Evolutionary conservation across 2,797 vertebrate species (phyloP), one percentile per base, ranked within the genome.

Genomic region (Amniataba percoides): DNA sequence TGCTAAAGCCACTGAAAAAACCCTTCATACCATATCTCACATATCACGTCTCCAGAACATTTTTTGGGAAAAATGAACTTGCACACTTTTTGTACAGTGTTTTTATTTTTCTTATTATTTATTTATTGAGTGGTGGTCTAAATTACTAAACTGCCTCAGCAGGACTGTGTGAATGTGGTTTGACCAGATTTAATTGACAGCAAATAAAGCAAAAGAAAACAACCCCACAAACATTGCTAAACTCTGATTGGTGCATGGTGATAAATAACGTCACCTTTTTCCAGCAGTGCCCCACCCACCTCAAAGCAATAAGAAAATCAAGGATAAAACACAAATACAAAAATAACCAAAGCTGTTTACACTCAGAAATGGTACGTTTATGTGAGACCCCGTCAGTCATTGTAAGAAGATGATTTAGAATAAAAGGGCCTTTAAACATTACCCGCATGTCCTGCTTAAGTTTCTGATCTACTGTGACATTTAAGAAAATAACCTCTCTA

Each of bases 391-490:
- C 15, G 13, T 59, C n/a, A 40, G 19, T 66, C 59, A 15, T 27
- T 19, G 7, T 34, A 40, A 57, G 8, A 52, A 16, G 52, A 16
- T 12, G 52, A 31, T 9, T 23, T 6, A 21, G 58, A 13, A 43
- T 52, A 53, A 34, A 34, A 16, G 4, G 15, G 10, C 36, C 16
- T 69, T 63, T 15, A 31, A 52, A n/a, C 42, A 42, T 53, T 23
- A 10, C 21, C 43, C 10, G 19, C n/a, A 40, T 66, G 31, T 48
- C 1, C 60, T 23, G 14, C 36, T 72, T 14, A 18, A 52, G 21
- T 56, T 52, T 16, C 52, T 60, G 43, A 27, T 64, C 64, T 61
- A 39, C 61, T 68, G 11, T 42, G 13, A 46, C 39, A 68, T 42
- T 27, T 36, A 25, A 48, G 34, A 53, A 74, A 59, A 34, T 66